Conservation (phyloP, 2,113 vertebrate genomes). For the Calypte anna region DNA sequence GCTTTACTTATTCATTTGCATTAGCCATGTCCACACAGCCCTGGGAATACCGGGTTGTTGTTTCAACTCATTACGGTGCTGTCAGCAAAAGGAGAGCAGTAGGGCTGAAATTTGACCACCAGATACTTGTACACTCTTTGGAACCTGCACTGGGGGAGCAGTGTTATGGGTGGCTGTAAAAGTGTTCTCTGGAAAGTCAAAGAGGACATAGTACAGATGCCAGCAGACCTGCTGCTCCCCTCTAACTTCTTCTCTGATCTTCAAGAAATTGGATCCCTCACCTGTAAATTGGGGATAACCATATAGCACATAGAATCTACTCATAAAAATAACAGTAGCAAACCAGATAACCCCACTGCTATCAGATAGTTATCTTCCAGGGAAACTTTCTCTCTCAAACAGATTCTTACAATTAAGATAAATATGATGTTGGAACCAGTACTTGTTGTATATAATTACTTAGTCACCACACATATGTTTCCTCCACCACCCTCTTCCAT, state of each 20-base stretch:
- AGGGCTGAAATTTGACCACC: neutral
- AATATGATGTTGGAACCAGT: neutral
- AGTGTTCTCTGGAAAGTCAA: neutral
- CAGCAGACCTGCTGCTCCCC: neutral
- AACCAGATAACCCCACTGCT: neutral
- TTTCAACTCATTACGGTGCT: neutral
- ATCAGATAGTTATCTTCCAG: neutral
- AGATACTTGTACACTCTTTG: accelerated
- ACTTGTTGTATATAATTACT: neutral
- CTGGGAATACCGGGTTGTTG: neutral
- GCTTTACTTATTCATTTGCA: neutral
- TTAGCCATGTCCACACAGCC: neutral
- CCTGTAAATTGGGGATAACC: neutral
- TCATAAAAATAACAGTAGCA: neutral
- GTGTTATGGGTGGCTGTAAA: neutral
- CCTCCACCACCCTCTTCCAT: neutral
- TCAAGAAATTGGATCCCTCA: neutral
- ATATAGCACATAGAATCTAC: neutral
- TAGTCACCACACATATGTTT: neutral
- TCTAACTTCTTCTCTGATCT: neutral
- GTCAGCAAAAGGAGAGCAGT: neutral
- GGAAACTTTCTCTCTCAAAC: neutral
- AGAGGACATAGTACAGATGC: neutral
- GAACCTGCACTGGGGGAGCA: neutral
- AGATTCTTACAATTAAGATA: neutral